Evolutionary conservation across 2,797 vertebrate species (phyloP).

Genomic region (Gallinago nigripennis): DNA sequence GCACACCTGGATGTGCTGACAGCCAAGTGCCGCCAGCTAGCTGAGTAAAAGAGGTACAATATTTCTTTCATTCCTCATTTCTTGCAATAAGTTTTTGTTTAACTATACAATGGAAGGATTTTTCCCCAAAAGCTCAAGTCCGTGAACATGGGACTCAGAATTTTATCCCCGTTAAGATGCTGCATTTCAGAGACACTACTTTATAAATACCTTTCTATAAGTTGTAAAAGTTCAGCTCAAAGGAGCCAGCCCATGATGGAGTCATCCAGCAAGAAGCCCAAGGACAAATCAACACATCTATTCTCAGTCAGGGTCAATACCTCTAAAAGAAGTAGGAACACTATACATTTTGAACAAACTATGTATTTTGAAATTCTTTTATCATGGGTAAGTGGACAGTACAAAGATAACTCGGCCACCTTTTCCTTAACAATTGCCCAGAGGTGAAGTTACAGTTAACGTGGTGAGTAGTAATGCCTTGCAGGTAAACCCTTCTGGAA

Average conservation of each 20-base stretch:
- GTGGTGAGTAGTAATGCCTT: not conserved
- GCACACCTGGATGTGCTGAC: slow-evolving; percentile 13
- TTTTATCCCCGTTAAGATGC: not conserved
- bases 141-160: not conserved
- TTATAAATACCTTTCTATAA: not conserved
- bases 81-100: not conserved
- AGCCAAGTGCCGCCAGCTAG: slow-evolving; percentile 25
- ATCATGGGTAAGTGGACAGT: not conserved
- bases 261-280: not conserved
- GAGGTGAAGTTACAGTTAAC: not conserved
- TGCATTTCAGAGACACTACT: not conserved
- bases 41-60: not conserved
- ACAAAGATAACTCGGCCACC: not conserved
- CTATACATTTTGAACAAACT: not conserved
- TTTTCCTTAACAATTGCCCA: not conserved
- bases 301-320: not conserved
- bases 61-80: not conserved
- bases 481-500: not conserved
- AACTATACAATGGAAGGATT: not conserved
- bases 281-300: not conserved
- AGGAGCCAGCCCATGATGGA: not conserved
- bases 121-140: not conserved
- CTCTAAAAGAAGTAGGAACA: not conserved
- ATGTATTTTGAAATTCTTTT: not conserved
- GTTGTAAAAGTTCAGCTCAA: not conserved